A percentile compares a stretch with the other conserved stretches of the same genome.
Conservation (phyloP, 1,140 invertebrate genomes). For the Drosophila punjabiensis region DNA sequence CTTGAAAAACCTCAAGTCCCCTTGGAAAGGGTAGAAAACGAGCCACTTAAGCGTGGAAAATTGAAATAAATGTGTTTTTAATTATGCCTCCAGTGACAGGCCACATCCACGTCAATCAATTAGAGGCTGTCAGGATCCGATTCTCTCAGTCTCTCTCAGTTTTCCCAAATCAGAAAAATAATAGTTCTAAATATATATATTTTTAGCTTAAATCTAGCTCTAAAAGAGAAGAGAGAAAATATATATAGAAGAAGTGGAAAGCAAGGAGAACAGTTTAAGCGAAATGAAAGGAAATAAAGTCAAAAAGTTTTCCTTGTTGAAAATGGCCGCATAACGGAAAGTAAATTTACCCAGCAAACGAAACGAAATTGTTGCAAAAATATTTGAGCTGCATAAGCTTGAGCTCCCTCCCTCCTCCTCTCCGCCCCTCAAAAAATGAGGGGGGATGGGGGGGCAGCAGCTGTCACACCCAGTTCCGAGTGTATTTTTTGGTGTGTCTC, state of each 20-base stretch:
- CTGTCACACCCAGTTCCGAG: constrained; percentile 22
- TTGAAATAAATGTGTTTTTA: constrained; percentile 79
- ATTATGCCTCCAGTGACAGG: constrained; percentile 69
- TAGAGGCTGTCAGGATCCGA: constrained; percentile 38
- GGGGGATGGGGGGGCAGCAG: constrained; percentile 10
- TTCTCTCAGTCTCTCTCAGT: background rate
- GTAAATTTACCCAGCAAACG: constrained; percentile 77
- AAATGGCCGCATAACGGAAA: constrained; percentile 77
- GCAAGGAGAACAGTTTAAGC: constrained; percentile 18
- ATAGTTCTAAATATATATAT: background rate
- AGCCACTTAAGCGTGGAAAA: constrained; percentile 67
- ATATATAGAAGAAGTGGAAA: background rate
- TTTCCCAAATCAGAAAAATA: background rate
- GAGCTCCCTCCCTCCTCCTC: background rate
- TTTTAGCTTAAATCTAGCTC: constrained; percentile 12
- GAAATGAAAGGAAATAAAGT: constrained; percentile 36
- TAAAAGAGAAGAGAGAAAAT: background rate
- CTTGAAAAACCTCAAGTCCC: background rate
- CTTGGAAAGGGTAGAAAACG: background rate
- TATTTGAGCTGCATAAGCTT: constrained; percentile 76
- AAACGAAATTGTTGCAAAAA: constrained; percentile 79
- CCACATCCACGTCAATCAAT: constrained; percentile 67
- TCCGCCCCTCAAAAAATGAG: background rate
- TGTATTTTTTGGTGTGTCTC: constrained; percentile 10
- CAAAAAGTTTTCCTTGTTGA: constrained; percentile 54